Percentiles rank a stretch among this genome's conserved stretches.
These are phyloP conservation scores for Tipula lateralis DNA, from an alignment of 2,888 invertebrate genomes.

Conservation along the genomic window DNA sequence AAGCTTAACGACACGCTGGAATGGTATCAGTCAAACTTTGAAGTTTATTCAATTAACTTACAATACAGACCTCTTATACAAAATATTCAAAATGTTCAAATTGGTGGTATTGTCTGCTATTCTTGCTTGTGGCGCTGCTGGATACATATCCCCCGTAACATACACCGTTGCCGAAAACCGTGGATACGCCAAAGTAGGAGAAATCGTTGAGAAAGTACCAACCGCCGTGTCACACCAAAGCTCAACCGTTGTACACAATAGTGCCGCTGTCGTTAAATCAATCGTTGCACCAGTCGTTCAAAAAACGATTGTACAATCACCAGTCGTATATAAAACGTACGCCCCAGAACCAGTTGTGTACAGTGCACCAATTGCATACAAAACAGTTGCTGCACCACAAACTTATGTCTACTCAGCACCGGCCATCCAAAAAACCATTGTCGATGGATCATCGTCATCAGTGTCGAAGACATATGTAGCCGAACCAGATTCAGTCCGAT, in stretches of 20 bases:
- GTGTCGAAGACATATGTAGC: neutral
- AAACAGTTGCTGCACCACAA: neutral
- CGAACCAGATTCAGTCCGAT: neutral
- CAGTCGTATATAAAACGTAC: neutral
- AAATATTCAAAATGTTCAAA: conserved; percentile 47
- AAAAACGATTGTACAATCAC: conserved; percentile 32
- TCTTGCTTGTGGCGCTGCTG: conserved; percentile 48
- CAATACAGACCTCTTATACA: conserved; percentile 30
- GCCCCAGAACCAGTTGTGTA: neutral
- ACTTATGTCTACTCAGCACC: conserved; percentile 27
- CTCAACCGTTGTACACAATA: conserved; percentile 51
- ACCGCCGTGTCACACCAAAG: conserved; percentile 55
- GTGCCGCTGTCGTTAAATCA: conserved; percentile 42
- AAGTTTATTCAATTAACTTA: conserved; percentile 28
- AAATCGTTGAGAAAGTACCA: conserved; percentile 40
- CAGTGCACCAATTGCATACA: neutral
- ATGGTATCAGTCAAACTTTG: conserved; percentile 41
- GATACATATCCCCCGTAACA: neutral
- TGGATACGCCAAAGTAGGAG: conserved; percentile 42
- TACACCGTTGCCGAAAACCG: conserved; percentile 40
- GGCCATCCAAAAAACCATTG: conserved; percentile 4
- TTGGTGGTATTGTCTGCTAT: conserved; percentile 60
- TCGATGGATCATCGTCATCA: neutral
- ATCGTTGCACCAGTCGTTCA: conserved; percentile 35
- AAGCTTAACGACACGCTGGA: neutral